Conservation (phyloP, 2,113 vertebrate genomes). For the Eurystomus gularis region DNA sequence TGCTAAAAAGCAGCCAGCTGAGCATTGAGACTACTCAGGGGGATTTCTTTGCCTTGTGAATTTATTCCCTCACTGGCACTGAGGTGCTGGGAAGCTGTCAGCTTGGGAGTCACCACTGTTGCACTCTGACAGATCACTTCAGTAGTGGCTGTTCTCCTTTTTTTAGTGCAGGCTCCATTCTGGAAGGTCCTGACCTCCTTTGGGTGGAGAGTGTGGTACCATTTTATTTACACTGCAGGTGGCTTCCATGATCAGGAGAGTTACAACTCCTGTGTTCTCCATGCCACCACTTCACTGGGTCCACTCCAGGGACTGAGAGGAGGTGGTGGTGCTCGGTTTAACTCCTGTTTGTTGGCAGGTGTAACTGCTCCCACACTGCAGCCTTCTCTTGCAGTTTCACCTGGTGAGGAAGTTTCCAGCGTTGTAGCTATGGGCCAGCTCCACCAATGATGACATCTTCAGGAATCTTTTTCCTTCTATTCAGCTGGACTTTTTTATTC, state of each 20-base stretch:
- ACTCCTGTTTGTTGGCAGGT: not conserved
- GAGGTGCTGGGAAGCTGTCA: slow-evolving; percentile 29
- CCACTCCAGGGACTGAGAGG: slow-evolving; percentile 58
- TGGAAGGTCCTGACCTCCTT: not conserved
- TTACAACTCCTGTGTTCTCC: slow-evolving; percentile 44
- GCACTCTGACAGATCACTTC: slow-evolving; percentile 33
- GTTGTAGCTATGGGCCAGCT: slow-evolving; percentile 1
- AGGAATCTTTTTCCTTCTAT: slow-evolving; percentile 48
- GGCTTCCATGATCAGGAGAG: not conserved
- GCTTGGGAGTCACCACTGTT: slow-evolving; percentile 51
- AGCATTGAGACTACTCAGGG: slow-evolving; percentile 61
- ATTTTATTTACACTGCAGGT: not conserved
- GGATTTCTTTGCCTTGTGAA: slow-evolving; percentile 67
- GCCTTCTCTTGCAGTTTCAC: slow-evolving; percentile 6
- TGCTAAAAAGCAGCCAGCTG: slow-evolving; percentile 72
- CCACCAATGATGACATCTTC: slow-evolving; percentile 62
- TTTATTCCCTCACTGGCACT: slow-evolving; percentile 49
- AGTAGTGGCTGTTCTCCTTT: slow-evolving; percentile 47
- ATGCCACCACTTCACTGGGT: slow-evolving; percentile 37
- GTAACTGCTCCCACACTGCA: not conserved
- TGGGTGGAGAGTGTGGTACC: not conserved
- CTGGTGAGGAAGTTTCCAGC: slow-evolving; percentile 3
- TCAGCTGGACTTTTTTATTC: slow-evolving; percentile 35
- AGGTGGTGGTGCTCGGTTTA: slow-evolving; percentile 31
- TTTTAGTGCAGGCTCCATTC: slow-evolving; percentile 2